phyloP scores from a whole-genome alignment of 2,113 vertebrate species.

The Misgurnus anguillicaudatus region DNA sequence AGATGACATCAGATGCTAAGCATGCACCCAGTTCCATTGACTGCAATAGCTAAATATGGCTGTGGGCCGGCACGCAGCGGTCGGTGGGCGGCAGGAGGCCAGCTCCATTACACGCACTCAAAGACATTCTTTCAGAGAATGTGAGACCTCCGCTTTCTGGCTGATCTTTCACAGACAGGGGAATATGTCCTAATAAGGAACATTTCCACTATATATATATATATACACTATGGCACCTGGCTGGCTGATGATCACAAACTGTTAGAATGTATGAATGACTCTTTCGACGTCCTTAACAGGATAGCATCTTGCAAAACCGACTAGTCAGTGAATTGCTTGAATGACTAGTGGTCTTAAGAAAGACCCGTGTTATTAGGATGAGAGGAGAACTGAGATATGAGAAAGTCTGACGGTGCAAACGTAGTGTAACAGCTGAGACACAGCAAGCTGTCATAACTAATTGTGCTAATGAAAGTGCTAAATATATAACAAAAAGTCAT shows the following conservation, averaged over 20 bases:
- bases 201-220: conserved; percentile 15
- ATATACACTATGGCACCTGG: not conserved
- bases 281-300: not conserved
- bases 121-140: conserved; percentile 49
- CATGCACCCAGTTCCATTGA: conserved; percentile 52
- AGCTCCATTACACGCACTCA: conserved; percentile 47
- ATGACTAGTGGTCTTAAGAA: too few species aligned
- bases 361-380: too few species aligned
- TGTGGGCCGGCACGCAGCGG: not conserved
- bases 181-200: conserved; percentile 52
- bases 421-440: too few species aligned
- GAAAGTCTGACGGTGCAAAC: too few species aligned
- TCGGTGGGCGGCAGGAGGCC: conserved; percentile 29
- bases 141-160: conserved; percentile 33
- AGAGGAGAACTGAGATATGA: too few species aligned
- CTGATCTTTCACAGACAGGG: conserved; percentile 40
- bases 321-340: too few species aligned
- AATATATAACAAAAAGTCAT: too few species aligned
- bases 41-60: conserved; percentile 60
- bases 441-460: too few species aligned
- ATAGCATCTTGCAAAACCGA: not conserved
- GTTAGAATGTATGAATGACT: not conserved
- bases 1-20: conserved; percentile 51
- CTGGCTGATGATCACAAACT: conserved; percentile 27
- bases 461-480: too few species aligned